Percentiles rank a stretch among this genome's conserved stretches.
Evolutionary conservation across 2,888 invertebrate genomes (phyloP).

Genomic region (Epistrophe grossulariae): DNA sequence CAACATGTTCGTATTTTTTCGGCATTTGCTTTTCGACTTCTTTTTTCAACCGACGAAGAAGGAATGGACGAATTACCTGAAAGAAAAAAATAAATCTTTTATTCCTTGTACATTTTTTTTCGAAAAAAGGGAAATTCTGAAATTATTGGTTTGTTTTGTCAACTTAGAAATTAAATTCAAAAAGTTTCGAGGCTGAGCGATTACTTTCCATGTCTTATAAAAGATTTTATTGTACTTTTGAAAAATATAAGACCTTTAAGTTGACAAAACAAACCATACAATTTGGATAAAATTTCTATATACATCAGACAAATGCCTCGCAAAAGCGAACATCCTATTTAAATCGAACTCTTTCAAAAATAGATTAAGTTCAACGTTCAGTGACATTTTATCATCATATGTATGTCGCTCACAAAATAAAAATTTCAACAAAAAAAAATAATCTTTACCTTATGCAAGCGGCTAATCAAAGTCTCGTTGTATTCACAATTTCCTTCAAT

Average conservation of each 20-base stretch:
- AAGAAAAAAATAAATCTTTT: constrained; percentile 73
- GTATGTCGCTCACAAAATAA: not conserved
- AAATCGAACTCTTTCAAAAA: constrained; percentile 66
- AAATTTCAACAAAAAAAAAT: not conserved
- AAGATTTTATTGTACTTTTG: no score
- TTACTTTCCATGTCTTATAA: no score
- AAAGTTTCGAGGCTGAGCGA: not conserved
- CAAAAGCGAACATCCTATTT: constrained; percentile 70
- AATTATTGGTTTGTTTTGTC: not conserved
- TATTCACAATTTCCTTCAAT: constrained; percentile 96
- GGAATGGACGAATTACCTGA: constrained; percentile 95
- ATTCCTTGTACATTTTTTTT: not conserved
- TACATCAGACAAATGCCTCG: constrained; percentile 76
- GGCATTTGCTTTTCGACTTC: constrained; percentile 99
- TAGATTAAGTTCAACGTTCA: constrained; percentile 67
- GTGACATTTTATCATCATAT: constrained; percentile 74
- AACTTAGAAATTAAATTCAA: no score
- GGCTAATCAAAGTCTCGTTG: constrained; percentile 94
- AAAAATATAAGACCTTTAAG: no score
- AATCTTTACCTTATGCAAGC: constrained; percentile 93
- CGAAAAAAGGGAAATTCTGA: not conserved
- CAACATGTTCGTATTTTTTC: constrained; percentile 97
- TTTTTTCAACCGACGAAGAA: constrained; percentile 94
- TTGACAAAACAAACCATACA: not conserved
- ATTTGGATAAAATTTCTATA: not conserved